Evolutionary conservation across 2,113 vertebrate species (phyloP).

Genomic region (Neotoma lepida): DNA sequence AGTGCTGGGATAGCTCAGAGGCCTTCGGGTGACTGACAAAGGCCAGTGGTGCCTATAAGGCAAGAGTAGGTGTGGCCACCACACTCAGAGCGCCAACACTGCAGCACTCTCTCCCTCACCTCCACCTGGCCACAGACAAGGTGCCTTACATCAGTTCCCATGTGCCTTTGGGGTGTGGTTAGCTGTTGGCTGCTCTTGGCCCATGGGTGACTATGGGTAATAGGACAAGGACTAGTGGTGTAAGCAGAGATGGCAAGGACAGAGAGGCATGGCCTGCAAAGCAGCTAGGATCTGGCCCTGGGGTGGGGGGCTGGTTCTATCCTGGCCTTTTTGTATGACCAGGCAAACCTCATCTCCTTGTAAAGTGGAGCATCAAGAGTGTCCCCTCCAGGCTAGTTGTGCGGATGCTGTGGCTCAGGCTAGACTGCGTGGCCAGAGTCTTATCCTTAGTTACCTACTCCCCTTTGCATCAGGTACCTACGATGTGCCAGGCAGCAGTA

Average conservation of each 20-base stretch:
- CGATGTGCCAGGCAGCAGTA: neutral
- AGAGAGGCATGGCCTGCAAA: fast-evolving
- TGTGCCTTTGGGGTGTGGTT: neutral
- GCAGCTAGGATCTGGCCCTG: neutral
- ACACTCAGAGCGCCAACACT: neutral
- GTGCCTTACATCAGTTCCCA: neutral
- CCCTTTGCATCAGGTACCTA: fast-evolving
- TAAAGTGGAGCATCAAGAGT: neutral
- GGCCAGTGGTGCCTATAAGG: fast-evolving
- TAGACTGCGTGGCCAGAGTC: fast-evolving
- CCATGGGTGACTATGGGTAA: neutral
- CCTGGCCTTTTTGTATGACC: neutral
- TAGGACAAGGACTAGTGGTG: neutral
- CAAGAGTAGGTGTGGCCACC: neutral
- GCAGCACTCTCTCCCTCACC: neutral
- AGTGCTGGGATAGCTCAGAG: neutral
- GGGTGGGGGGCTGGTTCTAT: neutral
- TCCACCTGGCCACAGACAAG: neutral
- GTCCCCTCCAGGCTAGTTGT: neutral
- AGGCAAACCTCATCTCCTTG: neutral
- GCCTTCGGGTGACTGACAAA: neutral
- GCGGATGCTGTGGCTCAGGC: too few relatives aligned
- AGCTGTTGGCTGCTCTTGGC: neutral
- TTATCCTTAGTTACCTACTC: neutral
- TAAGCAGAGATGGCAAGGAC: neutral